These are phyloP conservation scores for Apostichopus leukothele DNA, from an alignment of 53 echinoderm and acorn worm species.

Conservation along the genomic window DNA sequence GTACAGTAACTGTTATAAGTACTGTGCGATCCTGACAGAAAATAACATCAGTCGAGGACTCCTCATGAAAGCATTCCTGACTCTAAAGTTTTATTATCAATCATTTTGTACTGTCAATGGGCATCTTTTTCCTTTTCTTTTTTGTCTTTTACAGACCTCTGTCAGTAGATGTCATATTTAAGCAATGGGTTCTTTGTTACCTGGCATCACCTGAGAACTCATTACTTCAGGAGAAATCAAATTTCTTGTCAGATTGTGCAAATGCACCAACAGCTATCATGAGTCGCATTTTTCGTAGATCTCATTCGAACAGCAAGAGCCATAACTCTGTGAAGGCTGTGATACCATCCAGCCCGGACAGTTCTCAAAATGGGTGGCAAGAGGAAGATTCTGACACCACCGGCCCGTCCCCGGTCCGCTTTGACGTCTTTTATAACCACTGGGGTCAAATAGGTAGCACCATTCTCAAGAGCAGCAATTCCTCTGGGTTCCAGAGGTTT, in stretches of 20 bases:
- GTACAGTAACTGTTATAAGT: too few species aligned
- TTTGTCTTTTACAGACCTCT: neutral
- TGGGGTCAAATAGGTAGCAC: slow-evolving; percentile 83
- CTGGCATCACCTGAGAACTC: slow-evolving; percentile 29
- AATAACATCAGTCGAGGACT: too few species aligned
- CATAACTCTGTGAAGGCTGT: slow-evolving; percentile 17
- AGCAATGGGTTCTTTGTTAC: neutral
- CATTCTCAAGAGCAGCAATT: slow-evolving; percentile 60
- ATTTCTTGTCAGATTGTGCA: neutral
- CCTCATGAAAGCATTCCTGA: too few species aligned
- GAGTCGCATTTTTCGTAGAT: slow-evolving; percentile 42
- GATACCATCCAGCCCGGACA: neutral
- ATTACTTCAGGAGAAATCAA: neutral
- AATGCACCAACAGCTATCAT: neutral
- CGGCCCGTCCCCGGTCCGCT: slow-evolving; percentile 64
- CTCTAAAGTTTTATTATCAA: too few species aligned
- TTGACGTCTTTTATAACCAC: slow-evolving; percentile 87
- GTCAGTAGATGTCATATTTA: too few species aligned
- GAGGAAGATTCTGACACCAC: slow-evolving; percentile 26
- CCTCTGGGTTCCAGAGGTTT: slow-evolving; percentile 51
- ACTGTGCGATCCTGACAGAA: too few species aligned
- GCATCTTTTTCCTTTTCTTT: neutral
- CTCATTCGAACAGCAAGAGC: slow-evolving; percentile 4
- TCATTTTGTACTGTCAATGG: too few species aligned
- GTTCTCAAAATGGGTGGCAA: neutral